Evolutionary conservation across 2,113 vertebrate genomes (phyloP).

Genomic region (Lasiurus cinereus): DNA sequence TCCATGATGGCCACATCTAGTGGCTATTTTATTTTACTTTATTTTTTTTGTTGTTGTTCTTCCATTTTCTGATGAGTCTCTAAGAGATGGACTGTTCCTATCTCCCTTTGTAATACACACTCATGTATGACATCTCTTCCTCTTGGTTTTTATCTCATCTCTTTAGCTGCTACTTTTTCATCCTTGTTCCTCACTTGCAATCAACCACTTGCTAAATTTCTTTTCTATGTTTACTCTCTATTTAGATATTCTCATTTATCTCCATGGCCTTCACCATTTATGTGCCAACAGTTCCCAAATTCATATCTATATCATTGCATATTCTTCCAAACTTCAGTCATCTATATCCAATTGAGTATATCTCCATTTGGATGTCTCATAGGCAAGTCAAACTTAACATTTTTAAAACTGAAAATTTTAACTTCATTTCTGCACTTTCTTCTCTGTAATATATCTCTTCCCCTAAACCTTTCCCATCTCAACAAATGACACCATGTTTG

Average conservation of each 20-base stretch:
- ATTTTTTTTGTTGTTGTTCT: neutral
- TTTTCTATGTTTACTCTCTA: neutral
- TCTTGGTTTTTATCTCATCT: slow-evolving; percentile 37
- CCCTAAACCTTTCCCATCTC: neutral
- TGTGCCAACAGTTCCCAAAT: neutral
- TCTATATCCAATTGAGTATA: neutral
- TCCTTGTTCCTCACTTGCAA: neutral
- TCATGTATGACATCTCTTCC: neutral
- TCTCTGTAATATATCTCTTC: neutral
- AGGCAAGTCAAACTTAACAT: slow-evolving; percentile 25
- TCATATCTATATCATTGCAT: neutral
- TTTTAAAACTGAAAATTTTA: slow-evolving; percentile 37
- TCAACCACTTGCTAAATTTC: neutral
- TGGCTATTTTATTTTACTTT: neutral
- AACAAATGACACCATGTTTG: neutral
- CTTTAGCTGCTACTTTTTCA: slow-evolving; percentile 1
- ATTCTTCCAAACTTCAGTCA: neutral
- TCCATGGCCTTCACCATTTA: neutral
- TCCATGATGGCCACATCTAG: neutral
- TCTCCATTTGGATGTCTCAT: neutral
- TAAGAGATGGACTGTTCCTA: neutral
- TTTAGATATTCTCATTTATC: slow-evolving; percentile 34
- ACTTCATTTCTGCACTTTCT: neutral
- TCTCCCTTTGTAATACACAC: neutral
- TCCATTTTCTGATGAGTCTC: slow-evolving; percentile 19